A percentile compares a stretch with the other conserved stretches of the same genome.
phyloP scores from a whole-genome alignment of 1,140 invertebrate genomes.

The Batillaria attramentaria region DNA sequence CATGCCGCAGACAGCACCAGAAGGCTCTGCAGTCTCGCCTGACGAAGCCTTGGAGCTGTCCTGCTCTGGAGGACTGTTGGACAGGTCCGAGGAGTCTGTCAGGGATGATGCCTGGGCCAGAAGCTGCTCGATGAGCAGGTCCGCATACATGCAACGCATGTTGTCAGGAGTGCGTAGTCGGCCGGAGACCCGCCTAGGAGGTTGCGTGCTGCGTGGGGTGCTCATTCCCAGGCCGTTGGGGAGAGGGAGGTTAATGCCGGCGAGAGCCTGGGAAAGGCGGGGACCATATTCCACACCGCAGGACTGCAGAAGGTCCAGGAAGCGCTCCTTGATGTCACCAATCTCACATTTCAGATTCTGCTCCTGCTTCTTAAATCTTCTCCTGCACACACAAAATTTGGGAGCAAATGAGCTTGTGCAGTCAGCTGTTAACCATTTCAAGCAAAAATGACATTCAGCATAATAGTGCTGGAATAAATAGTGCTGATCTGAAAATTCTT shows the following conservation, averaged over 20 bases:
- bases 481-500: too few species aligned
- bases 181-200: background rate
- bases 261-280: background rate
- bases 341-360: slow-evolving; percentile 55
- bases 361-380: slow-evolving; percentile 55
- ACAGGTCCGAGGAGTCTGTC: slow-evolving; percentile 36
- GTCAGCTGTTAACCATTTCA: too few species aligned
- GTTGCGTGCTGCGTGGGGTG: slow-evolving; percentile 15
- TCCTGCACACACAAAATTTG: slow-evolving; percentile 49
- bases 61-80: slow-evolving; percentile 38
- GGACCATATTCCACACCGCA: background rate
- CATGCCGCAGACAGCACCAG: background rate
- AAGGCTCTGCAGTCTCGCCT: background rate
- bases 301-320: slow-evolving; percentile 48
- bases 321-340: slow-evolving; percentile 55
- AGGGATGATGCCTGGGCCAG: slow-evolving; percentile 36
- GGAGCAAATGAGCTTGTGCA: too few species aligned
- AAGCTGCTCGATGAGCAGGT: slow-evolving; percentile 39
- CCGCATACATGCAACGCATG: slow-evolving; percentile 33
- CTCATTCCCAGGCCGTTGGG: background rate
- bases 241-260: background rate
- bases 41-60: background rate
- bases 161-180: background rate
- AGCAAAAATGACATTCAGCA: too few species aligned
- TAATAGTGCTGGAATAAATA: too few species aligned